phyloP scores from a whole-genome alignment of 2,888 invertebrate species.

The Erebia ligea region DNA sequence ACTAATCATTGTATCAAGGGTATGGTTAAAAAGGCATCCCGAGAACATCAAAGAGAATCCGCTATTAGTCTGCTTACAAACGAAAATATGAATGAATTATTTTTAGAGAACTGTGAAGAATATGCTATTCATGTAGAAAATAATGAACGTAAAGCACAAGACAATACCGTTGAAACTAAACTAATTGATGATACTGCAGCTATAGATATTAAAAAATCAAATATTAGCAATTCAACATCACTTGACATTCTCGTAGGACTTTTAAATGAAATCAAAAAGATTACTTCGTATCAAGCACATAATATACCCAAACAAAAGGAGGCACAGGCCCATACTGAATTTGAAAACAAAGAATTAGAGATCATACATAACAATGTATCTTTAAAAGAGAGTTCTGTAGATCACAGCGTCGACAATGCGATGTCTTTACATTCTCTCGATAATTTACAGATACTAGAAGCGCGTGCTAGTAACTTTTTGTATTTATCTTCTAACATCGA shows the following conservation, averaged over 20 bases:
- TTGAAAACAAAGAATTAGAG: conserved; percentile 48
- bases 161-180: neutral
- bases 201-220: conserved; percentile 32
- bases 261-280: conserved; percentile 73
- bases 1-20: neutral
- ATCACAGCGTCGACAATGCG: conserved; percentile 46
- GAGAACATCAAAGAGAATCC: neutral
- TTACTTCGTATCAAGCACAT: conserved; percentile 61
- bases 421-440: conserved; percentile 58
- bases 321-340: conserved; percentile 24
- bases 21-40: neutral
- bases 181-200: neutral
- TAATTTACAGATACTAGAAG: conserved; percentile 54
- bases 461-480: conserved; percentile 54
- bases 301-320: conserved; percentile 46
- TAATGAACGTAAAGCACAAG: neutral
- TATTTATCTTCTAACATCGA: conserved; percentile 46
- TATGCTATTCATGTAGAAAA: too few relatives aligned
- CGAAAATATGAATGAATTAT: neutral
- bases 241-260: conserved; percentile 70
- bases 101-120: neutral
- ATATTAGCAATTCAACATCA: conserved; percentile 61
- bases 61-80: neutral
- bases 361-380: conserved; percentile 50
- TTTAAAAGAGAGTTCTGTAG: conserved; percentile 44